phyloP scores from a whole-genome alignment of 1,140 invertebrate genomes.

The Trachymyrmex septentrionalis region DNA sequence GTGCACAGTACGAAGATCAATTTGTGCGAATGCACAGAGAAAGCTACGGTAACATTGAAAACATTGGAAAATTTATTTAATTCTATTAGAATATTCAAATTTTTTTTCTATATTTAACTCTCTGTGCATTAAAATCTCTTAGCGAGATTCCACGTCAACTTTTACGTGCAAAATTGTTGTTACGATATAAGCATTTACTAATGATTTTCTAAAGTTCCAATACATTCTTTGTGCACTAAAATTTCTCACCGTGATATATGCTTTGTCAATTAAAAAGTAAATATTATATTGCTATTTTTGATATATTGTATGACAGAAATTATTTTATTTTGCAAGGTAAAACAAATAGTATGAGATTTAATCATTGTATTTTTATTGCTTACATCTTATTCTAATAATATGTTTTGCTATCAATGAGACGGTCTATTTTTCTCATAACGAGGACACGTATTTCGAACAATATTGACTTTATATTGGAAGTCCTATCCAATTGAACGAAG shows the following conservation, averaged over 20 bases:
- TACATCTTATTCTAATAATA: neutral
- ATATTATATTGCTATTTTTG: neutral
- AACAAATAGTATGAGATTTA: neutral
- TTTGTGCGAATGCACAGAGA: conserved; percentile 9
- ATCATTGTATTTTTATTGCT: neutral
- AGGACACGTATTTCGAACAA: conserved; percentile 1
- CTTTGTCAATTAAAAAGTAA: neutral
- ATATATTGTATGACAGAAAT: neutral
- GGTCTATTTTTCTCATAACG: neutral
- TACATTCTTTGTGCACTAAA: neutral
- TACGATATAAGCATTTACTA: too few species aligned
- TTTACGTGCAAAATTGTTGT: too few species aligned
- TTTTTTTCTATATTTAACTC: neutral
- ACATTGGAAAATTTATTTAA: neutral
- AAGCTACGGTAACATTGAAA: conserved; percentile 12
- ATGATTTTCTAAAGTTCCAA: too few species aligned
- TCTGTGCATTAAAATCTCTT: neutral
- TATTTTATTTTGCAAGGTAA: neutral
- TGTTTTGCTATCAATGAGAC: neutral
- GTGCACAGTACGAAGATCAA: neutral
- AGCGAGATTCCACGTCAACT: too few species aligned
- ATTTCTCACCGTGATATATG: neutral
- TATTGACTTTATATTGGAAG: conserved; percentile 19
- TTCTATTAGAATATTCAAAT: neutral
- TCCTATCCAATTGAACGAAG: conserved; percentile 76